Percentiles rank a stretch among this genome's conserved stretches.
Evolutionary conservation across 92 coral and sea anemone species (phyloP).

Genomic region (Epizoanthus scotinus): DNA sequence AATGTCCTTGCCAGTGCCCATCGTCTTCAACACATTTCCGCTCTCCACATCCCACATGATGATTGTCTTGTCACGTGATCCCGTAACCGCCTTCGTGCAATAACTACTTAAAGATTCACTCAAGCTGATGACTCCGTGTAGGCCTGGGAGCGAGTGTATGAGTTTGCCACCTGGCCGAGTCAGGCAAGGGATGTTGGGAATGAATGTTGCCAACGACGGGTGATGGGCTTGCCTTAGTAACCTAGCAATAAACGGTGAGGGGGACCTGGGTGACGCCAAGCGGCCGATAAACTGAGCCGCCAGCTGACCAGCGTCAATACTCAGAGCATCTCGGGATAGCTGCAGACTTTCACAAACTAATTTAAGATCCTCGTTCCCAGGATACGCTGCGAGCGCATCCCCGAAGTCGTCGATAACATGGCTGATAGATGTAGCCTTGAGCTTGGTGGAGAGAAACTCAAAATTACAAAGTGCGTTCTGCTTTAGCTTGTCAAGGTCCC

Average conservation of each 20-base stretch:
- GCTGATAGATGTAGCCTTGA: constrained; percentile 78
- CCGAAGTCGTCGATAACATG: constrained; percentile 87
- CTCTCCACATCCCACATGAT: constrained; percentile 87
- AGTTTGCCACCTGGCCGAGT: constrained; percentile 94
- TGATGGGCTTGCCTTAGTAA: constrained; percentile 92
- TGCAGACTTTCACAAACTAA: constrained; percentile 87
- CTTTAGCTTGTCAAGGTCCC: constrained; percentile 77
- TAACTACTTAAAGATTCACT: constrained; percentile 54
- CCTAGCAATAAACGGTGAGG: constrained; percentile 81
- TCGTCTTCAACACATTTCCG: constrained; percentile 62
- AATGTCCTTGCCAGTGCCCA: constrained; percentile 71
- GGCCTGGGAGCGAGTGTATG: constrained; percentile 86
- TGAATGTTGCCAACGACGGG: constrained; percentile 76
- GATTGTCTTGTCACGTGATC: constrained; percentile 73
- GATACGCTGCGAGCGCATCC: constrained; percentile 71
- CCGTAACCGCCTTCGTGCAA: constrained; percentile 80
- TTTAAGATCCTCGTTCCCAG: constrained; percentile 83
- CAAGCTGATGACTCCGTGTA: constrained; percentile 69
- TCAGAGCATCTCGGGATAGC: constrained; percentile 91
- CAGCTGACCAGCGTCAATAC: constrained; percentile 77
- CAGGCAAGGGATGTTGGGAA: constrained; percentile 94
- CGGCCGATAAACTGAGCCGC: constrained; percentile 98
- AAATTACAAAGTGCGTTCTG: constrained; percentile 85
- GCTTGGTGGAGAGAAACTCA: constrained; percentile 75
- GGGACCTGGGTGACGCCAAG: constrained; percentile 83